phyloP scores from a whole-genome alignment of 1,140 invertebrate genomes.

The Habropoda laboriosa region DNA sequence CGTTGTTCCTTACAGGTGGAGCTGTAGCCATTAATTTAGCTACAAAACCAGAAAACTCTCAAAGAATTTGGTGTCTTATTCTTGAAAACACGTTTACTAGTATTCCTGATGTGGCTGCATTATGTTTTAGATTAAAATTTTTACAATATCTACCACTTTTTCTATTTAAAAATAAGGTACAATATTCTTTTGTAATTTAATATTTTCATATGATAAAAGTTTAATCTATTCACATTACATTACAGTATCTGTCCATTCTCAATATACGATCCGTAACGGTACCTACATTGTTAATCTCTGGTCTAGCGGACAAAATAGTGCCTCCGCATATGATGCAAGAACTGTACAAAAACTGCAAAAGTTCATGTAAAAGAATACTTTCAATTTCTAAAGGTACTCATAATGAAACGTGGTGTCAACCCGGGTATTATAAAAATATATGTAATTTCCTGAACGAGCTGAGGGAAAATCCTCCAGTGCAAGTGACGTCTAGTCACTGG shows the following conservation, averaged over 20 bases:
- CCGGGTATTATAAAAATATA: constrained; percentile 85
- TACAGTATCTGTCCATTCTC: constrained; percentile 87
- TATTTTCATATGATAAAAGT: background rate
- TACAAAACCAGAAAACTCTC: constrained; percentile 86
- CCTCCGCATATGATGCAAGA: constrained; percentile 93
- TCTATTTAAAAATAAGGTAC: constrained; percentile 93
- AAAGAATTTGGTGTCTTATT: constrained; percentile 92
- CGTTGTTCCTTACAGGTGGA: constrained; percentile 84
- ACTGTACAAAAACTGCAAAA: constrained; percentile 87
- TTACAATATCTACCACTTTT: constrained; percentile 88
- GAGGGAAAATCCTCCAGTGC: constrained; percentile 71
- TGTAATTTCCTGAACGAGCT: constrained; percentile 82
- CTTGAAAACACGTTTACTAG: constrained; percentile 98
- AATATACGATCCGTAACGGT: constrained; percentile 87
- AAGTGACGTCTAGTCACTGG: constrained; percentile 68
- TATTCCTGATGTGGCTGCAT: constrained; percentile 95
- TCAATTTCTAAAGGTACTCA: constrained; percentile 90
- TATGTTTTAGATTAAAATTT: constrained; percentile 87
- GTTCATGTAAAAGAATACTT: constrained; percentile 87
- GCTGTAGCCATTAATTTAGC: constrained; percentile 94
- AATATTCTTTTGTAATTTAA: background rate
- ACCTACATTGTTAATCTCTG: constrained; percentile 91
- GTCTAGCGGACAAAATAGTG: constrained; percentile 91
- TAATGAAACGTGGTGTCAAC: constrained; percentile 92
- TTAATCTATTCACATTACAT: constrained; percentile 59